phyloP scores from a whole-genome alignment of 2,113 vertebrate species.

The Verasper variegatus region DNA sequence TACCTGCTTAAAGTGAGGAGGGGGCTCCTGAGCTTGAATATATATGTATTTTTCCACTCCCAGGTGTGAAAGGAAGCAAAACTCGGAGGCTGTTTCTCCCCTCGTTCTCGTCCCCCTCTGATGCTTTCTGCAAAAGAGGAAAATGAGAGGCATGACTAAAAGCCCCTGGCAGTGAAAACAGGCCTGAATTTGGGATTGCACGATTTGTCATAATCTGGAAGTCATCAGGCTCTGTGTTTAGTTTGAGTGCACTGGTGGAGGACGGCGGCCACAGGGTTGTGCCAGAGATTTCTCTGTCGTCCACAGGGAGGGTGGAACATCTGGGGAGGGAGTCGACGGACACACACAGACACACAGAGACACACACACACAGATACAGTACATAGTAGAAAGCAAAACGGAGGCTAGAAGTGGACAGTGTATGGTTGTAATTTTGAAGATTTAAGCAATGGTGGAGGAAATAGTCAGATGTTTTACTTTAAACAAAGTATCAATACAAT shows the following conservation, averaged over 20 bases:
- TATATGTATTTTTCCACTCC: not conserved
- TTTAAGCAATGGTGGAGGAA: not conserved
- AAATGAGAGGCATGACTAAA: constrained; percentile 18
- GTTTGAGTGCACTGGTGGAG: constrained; percentile 48
- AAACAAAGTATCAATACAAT: no score
- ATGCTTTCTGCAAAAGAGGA: not conserved
- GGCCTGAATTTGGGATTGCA: constrained; percentile 38
- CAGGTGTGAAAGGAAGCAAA: constrained; percentile 14
- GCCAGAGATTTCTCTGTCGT: constrained; percentile 46
- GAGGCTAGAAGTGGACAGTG: not conserved
- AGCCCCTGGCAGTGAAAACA: constrained; percentile 20
- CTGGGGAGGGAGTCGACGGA: constrained; percentile 30
- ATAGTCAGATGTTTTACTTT: no score
- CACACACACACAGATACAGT: constrained; percentile 8
- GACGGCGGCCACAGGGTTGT: constrained; percentile 45
- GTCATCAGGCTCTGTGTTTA: constrained; percentile 64
- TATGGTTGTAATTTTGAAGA: not conserved
- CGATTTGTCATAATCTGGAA: constrained; percentile 72
- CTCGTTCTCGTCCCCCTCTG: not conserved
- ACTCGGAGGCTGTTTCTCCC: not conserved
- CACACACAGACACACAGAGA: constrained; percentile 14
- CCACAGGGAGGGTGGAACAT: constrained; percentile 47
- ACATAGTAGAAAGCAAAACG: not conserved
- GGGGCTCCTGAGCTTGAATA: not conserved
- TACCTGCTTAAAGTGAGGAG: not conserved